phyloP scores from a whole-genome alignment of 2,113 vertebrate species.

The Cheirogaleus medius region DNA sequence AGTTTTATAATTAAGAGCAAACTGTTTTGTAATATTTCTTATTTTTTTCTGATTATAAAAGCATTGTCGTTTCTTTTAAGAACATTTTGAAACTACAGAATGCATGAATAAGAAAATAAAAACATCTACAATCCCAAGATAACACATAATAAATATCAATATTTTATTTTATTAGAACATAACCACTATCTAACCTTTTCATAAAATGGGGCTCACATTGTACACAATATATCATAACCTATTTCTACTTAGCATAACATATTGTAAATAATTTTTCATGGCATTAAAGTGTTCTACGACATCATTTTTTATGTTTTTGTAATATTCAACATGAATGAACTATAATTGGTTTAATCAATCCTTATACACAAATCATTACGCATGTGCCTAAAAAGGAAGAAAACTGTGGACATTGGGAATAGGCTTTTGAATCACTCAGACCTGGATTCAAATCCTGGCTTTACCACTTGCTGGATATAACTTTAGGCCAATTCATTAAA shows the following conservation, averaged over 20 bases:
- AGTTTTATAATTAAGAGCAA: slow-evolving; percentile 2
- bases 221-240: neutral
- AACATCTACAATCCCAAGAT: neutral
- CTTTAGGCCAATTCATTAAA: neutral
- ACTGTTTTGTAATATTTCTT: neutral
- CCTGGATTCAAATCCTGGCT: neutral
- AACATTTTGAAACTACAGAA: neutral
- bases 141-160: neutral
- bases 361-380: neutral
- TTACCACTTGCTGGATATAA: neutral
- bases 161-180: neutral
- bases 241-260: neutral
- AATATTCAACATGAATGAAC: neutral
- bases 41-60: neutral
- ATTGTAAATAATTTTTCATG: neutral
- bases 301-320: neutral
- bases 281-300: neutral
- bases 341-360: neutral
- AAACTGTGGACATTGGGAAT: no score
- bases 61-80: neutral
- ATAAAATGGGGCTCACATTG: neutral
- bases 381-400: neutral
- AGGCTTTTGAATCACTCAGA: neutral
- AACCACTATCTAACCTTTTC: neutral
- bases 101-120: neutral